Percentiles rank a stretch among this genome's conserved stretches.
These are phyloP conservation scores for Aleiodes sp. DNA, from an alignment of 1,140 invertebrate species.

Conservation along the genomic window DNA sequence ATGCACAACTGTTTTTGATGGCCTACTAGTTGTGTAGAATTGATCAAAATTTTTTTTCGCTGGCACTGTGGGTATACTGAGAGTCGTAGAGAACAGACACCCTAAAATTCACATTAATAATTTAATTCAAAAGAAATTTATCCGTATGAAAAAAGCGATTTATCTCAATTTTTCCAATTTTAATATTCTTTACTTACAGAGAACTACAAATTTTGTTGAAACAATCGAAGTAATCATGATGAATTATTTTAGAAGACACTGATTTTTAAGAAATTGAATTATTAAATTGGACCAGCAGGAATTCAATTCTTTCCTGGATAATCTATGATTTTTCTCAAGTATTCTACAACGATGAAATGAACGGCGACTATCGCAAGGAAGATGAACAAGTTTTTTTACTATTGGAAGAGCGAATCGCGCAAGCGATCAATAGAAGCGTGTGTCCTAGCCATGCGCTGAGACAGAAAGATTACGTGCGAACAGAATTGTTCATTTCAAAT, in stretches of 20 bases:
- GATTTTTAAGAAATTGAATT: neutral
- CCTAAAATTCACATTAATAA: conserved; percentile 7
- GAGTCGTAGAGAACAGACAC: conserved; percentile 17
- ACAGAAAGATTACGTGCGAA: neutral
- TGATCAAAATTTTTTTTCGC: conserved; percentile 18
- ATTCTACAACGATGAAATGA: neutral
- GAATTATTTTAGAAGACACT: neutral
- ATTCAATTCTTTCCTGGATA: neutral
- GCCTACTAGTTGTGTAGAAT: conserved; percentile 27
- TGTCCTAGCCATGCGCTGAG: neutral
- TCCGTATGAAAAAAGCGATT: neutral
- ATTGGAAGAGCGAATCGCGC: neutral
- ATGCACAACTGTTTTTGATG: conserved; percentile 29
- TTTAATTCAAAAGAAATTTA: neutral
- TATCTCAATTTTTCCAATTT: neutral
- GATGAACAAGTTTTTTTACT: neutral
- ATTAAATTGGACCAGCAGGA: neutral
- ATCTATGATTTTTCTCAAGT: neutral
- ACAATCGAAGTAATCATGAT: conserved; percentile 16
- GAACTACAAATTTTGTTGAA: conserved; percentile 18
- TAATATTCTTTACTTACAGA: conserved; percentile 22
- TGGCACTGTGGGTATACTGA: conserved; percentile 17
- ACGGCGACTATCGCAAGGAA: neutral
- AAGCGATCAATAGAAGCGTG: conserved; percentile 1
- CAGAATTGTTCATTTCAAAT: neutral